phyloP scores from a whole-genome alignment of 2,797 vertebrate species.

The Dallia pectoralis region DNA sequence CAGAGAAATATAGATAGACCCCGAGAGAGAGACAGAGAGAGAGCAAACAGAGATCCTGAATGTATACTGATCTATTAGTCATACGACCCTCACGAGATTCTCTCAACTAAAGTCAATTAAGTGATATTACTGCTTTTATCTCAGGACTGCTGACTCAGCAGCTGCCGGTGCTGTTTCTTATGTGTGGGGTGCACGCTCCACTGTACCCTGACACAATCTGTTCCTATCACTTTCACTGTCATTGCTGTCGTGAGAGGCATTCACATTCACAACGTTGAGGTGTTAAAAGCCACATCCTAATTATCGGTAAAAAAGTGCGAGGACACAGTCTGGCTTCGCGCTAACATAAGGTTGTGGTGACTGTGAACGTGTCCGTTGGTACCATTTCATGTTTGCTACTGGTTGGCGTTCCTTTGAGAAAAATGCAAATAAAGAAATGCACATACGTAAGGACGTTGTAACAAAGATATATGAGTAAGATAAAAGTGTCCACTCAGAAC shows the following conservation, averaged over 20 bases:
- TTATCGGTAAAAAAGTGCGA: not conserved
- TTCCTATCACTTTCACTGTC: not conserved
- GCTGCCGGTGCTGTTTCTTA: not conserved
- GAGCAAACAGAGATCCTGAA: not conserved
- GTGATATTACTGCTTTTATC: not conserved
- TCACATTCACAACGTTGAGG: not conserved
- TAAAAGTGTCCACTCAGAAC: not conserved
- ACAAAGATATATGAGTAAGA: too few relatives aligned
- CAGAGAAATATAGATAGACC: too few relatives aligned
- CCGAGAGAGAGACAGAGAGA: too few relatives aligned
- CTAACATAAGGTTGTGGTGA: not conserved
- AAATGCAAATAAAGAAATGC: not conserved
- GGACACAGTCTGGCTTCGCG: not conserved
- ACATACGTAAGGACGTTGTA: too few relatives aligned
- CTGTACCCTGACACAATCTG: not conserved
- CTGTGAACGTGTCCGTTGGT: not conserved
- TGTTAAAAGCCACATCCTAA: not conserved
- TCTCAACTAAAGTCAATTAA: slow-evolving; percentile 6
- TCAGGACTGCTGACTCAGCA: not conserved
- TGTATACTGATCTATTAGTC: not conserved
- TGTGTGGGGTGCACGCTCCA: not conserved
- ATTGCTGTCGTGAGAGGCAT: not conserved
- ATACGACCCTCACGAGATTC: not conserved
- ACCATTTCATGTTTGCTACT: not conserved
- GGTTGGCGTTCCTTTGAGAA: not conserved